Base-by-base conservation (phyloP, 2,888 invertebrate species). In the Apotomis turbidana region DNA sequence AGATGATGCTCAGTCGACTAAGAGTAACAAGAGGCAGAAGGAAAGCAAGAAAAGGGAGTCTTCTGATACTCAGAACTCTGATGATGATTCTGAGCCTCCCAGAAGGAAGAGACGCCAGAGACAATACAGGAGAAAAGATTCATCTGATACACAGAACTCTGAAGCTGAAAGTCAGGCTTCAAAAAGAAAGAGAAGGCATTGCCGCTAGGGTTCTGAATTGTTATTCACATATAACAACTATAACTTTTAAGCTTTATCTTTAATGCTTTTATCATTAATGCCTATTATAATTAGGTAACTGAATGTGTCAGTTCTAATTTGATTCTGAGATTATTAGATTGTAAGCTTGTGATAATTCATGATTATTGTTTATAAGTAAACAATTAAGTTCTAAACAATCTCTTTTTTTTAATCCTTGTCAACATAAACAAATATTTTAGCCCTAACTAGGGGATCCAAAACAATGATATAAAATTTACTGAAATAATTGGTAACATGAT, bases 11-110 rank as follows among this genome's bases (percentile, higher is more conserved):
- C 41, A 9, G 66, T 15, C 44, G 8, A 54, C 64, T 4, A 13
- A 55, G n/a, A 66, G 55, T 4, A 64, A 64, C 15, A 66, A 27
- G 36, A n/a, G n/a, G n/a, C 64, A 54, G 49, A 67, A 61, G 41
- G n/a, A 49, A 51, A 41, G 38, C 15, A 66, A 15, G 36, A 12
- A 5, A 9, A 55, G 66, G 36, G 46, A 36, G 36, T 66, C 55
- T 5, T 57, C 66, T 9, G 66, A 66, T 46, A 46, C 55, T 27
- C 4, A 54, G 12, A 52, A 27, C 57, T 27, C 60, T 27, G 67
- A 60, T n/a, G 60, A 67, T 4, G 66, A 71, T 3, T n/a, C 66
- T 55, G 15, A 49, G 9, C 52, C 55, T 6, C 49, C 41, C 15
- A 55, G 38, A 9, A 71, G 67, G 15, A 67, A 55, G 27, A 66